Evolutionary conservation across 2,113 vertebrate genomes (phyloP), one percentile per base, ranked within the genome.

Genomic region (Onychostruthus taczanowskii): DNA sequence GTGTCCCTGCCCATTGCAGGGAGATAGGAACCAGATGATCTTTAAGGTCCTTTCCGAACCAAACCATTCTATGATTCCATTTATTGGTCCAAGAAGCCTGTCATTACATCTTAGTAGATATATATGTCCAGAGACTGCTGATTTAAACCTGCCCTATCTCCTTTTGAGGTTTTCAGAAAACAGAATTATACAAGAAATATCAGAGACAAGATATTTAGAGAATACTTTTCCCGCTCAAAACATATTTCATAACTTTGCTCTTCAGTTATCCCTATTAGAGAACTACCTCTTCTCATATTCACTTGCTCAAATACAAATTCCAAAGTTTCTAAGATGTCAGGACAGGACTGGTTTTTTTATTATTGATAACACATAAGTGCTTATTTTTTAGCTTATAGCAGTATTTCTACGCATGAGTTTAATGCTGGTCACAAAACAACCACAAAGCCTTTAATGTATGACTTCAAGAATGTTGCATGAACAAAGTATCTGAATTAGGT

Each of bases 401-500:
- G 9, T 66, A 73, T 76, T 83, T 88, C 30, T 23, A 46, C 5
- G 7, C 6, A 30, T n/a, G 16, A 50, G 33, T 74, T 62, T 74
- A 77, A 76, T n/a, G 39, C 11, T 41, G 8, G 16, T 44, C 11
- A 3, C 31, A 75, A 82, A 84, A 3, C 8, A 84, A 19, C 10
- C 47, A n/a, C 10, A 47, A 59, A 76, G 6, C 3, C 23, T 86
- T 88, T 87, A 28, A 67, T 52, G n/a, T 27, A 82, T 7, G 41
- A 19, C 14, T 52, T 35, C 0, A 2, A 67, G 41, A 84, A 74
- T 31, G 5, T 0, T 1, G 0, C 50, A 84, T 56, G 13, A 59
- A 75, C 7, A 44, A 55, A 5, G 4, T 44, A 39, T n/a, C 12
- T 72, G 24, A 83, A 72, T 47, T 52, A 59, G 17, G 9, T 19